Conservation (phyloP, 2,888 invertebrate species). For the Pinctada fucata region DNA sequence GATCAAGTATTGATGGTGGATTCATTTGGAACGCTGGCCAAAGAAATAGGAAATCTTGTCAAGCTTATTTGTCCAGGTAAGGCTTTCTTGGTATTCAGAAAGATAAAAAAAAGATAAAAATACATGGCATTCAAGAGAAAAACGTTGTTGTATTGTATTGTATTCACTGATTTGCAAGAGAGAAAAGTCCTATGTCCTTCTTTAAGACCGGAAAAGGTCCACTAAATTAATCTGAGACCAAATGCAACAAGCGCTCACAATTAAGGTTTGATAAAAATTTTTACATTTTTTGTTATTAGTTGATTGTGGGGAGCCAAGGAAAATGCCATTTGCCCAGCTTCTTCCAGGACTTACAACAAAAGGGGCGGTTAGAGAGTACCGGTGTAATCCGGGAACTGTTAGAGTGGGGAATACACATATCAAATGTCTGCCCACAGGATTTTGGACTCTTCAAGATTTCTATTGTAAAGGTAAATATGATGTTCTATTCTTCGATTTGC, state of each 20-base stretch:
- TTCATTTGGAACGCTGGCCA: constrained; percentile 19
- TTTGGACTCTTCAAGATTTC: neutral
- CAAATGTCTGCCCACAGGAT: neutral
- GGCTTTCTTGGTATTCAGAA: neutral
- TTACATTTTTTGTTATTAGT: neutral
- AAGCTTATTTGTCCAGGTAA: constrained; percentile 34
- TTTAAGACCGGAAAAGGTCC: no score
- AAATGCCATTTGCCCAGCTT: neutral
- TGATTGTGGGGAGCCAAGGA: neutral
- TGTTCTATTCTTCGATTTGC: no score
- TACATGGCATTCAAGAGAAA: no score
- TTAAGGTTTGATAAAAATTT: no score
- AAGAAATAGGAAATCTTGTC: constrained; percentile 14
- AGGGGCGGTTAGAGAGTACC: neutral
- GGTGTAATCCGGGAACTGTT: neutral
- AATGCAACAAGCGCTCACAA: no score
- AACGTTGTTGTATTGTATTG: no score
- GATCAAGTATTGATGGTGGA: constrained; percentile 52
- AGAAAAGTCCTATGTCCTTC: no score
- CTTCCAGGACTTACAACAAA: neutral
- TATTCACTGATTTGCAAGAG: no score
- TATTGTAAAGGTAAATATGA: neutral
- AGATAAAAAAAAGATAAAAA: no score
- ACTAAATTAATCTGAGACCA: no score
- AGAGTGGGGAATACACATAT: neutral